Evolutionary conservation across 2,113 vertebrate genomes (phyloP).

Genomic region (Platichthys stellatus): DNA sequence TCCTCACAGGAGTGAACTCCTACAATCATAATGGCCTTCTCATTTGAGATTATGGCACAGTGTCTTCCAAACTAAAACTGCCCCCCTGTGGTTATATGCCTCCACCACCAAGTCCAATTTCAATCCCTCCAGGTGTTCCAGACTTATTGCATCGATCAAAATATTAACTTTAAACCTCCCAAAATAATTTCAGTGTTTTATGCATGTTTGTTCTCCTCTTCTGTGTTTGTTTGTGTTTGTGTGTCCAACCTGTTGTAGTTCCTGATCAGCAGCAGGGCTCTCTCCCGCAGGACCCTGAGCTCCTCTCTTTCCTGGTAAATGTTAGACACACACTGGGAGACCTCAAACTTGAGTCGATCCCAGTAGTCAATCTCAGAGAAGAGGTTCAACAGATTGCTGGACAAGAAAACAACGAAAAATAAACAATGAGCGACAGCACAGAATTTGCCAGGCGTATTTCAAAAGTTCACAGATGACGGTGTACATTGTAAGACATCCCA

Average conservation of each 20-base stretch:
- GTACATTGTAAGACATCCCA: neutral
- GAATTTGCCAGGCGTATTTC: neutral
- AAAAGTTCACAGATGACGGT: neutral
- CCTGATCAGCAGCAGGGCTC: slow-evolving; percentile 81
- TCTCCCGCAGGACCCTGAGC: slow-evolving; percentile 82
- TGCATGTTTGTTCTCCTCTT: neutral
- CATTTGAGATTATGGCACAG: neutral
- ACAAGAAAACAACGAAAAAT: slow-evolving; percentile 1
- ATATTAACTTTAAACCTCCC: too few relatives aligned
- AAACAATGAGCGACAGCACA: neutral
- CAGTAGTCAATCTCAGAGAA: slow-evolving; percentile 88
- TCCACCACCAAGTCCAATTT: too few relatives aligned
- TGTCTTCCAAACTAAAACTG: neutral
- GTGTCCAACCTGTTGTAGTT: slow-evolving; percentile 87
- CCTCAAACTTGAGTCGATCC: slow-evolving; percentile 87
- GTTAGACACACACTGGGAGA: slow-evolving; percentile 81
- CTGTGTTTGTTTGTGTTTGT: neutral
- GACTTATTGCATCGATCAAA: too few relatives aligned
- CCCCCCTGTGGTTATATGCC: too few relatives aligned
- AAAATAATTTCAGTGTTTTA: neutral
- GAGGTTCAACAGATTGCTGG: slow-evolving; percentile 82
- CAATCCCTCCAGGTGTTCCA: too few relatives aligned
- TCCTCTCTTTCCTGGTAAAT: slow-evolving; percentile 84
- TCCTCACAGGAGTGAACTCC: too few relatives aligned
- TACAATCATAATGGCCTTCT: neutral